phyloP scores from a whole-genome alignment of 2,888 invertebrate genomes.

The Drosophila paramelanica region DNA sequence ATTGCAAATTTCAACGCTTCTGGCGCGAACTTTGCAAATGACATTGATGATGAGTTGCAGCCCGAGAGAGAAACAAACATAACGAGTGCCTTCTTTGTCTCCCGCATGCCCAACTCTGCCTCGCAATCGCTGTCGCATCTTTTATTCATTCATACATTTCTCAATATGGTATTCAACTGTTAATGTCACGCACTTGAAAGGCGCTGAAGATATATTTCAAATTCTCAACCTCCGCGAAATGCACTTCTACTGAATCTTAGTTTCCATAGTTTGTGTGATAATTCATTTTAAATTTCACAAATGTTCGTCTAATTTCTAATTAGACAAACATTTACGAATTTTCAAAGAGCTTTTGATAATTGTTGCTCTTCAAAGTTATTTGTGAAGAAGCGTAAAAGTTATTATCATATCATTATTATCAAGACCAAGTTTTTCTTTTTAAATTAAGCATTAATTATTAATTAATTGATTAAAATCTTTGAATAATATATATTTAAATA shows the following conservation, averaged over 20 bases:
- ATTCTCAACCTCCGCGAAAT: constrained; percentile 22
- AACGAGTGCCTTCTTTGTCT: constrained; percentile 13
- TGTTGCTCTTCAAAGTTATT: too few relatives aligned
- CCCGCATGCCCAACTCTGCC: not conserved
- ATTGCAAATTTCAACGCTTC: constrained; percentile 23
- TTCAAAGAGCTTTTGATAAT: too few relatives aligned
- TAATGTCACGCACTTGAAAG: constrained; percentile 58
- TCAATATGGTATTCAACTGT: constrained; percentile 63
- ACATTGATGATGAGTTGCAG: constrained; percentile 63
- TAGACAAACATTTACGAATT: too few relatives aligned
- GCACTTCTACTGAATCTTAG: constrained; percentile 32
- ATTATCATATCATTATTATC: too few relatives aligned
- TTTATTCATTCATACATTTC: constrained; percentile 47
- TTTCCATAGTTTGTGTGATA: constrained; percentile 19
- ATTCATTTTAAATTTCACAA: not conserved
- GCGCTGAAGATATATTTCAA: constrained; percentile 37
- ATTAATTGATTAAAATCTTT: too few relatives aligned
- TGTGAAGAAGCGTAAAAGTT: too few relatives aligned
- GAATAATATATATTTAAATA: too few relatives aligned
- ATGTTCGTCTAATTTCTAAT: too few relatives aligned
- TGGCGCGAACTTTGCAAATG: constrained; percentile 53
- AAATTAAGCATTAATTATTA: too few relatives aligned
- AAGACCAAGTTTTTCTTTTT: too few relatives aligned
- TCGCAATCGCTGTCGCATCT: not conserved
- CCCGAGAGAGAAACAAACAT: constrained; percentile 20